Percentiles rank a stretch among this genome's conserved stretches.
phyloP scores from a whole-genome alignment of 2,888 invertebrate species.

The Nasonia oneida region DNA sequence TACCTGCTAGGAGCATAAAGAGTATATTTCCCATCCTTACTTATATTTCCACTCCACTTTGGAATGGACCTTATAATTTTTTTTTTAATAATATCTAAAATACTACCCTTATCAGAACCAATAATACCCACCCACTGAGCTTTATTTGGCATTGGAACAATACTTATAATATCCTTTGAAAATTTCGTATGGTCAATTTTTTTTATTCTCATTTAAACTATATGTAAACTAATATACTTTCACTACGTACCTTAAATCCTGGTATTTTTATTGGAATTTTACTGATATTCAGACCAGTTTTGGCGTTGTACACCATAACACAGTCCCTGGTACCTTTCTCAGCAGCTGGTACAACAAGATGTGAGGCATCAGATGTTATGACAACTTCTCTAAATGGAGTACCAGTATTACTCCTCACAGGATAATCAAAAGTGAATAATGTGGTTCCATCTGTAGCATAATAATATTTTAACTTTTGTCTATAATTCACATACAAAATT shows the following conservation, averaged over 20 bases:
- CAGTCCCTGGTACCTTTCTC: conserved; percentile 92
- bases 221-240: neutral
- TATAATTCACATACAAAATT: conserved; percentile 22
- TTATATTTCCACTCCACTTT: conserved; percentile 95
- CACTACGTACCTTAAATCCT: conserved; percentile 80
- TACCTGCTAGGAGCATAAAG: conserved; percentile 92
- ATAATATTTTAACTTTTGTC: neutral
- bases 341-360: conserved; percentile 89
- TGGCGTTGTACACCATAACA: conserved; percentile 90
- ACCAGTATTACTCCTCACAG: conserved; percentile 86
- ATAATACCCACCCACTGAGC: conserved; percentile 92
- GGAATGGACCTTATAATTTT: conserved; percentile 92
- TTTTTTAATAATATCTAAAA: conserved; percentile 94
- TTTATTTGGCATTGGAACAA: conserved; percentile 92
- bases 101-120: conserved; percentile 93
- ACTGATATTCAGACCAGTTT: conserved; percentile 84
- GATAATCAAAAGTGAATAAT: conserved; percentile 91
- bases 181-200: neutral
- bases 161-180: conserved; percentile 85
- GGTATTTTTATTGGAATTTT: conserved; percentile 81
- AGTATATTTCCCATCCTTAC: conserved; percentile 93
- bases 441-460: conserved; percentile 84
- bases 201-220: neutral
- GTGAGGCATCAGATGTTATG: conserved; percentile 89
- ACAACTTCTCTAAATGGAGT: conserved; percentile 88